Evolutionary conservation across 1,140 invertebrate genomes (phyloP).

Genomic region (Steinernema khuongi): DNA sequence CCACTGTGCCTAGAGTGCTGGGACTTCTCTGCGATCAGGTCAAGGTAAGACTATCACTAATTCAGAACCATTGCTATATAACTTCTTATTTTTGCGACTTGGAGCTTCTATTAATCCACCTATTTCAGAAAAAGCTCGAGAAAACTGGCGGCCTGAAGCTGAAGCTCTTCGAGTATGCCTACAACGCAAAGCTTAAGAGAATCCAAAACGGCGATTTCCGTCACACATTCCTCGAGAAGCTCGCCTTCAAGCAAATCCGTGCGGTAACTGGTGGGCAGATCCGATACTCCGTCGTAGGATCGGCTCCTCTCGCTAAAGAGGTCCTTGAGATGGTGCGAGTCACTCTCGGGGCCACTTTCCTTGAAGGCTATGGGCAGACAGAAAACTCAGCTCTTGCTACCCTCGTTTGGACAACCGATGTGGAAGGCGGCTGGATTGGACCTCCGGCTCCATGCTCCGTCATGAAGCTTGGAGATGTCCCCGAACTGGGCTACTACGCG

Average conservation of each 20-base stretch:
- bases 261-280: slow-evolving; percentile 73
- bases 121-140: slow-evolving; percentile 19
- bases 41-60: too few species aligned
- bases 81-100: too few species aligned
- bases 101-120: too few species aligned
- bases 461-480: slow-evolving; percentile 26
- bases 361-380: slow-evolving; percentile 81
- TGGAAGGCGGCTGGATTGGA: slow-evolving; percentile 82
- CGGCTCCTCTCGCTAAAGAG: slow-evolving; percentile 80
- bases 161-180: slow-evolving; percentile 22
- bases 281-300: slow-evolving; percentile 82
- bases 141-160: slow-evolving; percentile 14
- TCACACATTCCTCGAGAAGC: slow-evolving; percentile 21
- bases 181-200: neutral
- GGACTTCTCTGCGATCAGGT: slow-evolving; percentile 82
- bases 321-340: slow-evolving; percentile 85
- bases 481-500: slow-evolving; percentile 28
- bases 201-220: slow-evolving; percentile 18
- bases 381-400: slow-evolving; percentile 87
- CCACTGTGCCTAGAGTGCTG: slow-evolving; percentile 81
- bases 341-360: slow-evolving; percentile 76
- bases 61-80: too few species aligned
- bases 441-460: slow-evolving; percentile 61
- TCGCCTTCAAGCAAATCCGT: slow-evolving; percentile 24
- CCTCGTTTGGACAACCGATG: slow-evolving; percentile 81